Evolutionary conservation across 2,888 invertebrate genomes (phyloP).

Genomic region (Mycalesis mineus): DNA sequence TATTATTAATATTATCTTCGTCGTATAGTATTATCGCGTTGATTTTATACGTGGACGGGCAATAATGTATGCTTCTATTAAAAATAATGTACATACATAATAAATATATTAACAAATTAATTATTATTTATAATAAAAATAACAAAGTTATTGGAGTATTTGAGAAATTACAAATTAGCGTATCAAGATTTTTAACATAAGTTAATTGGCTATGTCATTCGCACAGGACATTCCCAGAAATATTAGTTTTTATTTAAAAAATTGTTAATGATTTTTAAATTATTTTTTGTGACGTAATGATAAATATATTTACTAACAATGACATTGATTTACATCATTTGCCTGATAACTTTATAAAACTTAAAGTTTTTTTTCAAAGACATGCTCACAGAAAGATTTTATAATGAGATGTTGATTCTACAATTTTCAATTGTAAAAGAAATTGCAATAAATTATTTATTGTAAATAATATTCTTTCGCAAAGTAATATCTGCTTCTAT

Average conservation of each 20-base stretch:
- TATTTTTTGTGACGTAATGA: too few relatives aligned
- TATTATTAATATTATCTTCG: neutral
- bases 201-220: neutral
- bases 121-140: neutral
- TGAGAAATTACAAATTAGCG: neutral
- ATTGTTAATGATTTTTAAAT: neutral
- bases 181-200: neutral
- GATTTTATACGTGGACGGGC: constrained; percentile 7
- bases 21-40: neutral
- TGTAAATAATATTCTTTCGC: too few relatives aligned
- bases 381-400: too few relatives aligned
- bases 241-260: neutral
- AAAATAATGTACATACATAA: neutral
- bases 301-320: too few relatives aligned
- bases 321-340: too few relatives aligned
- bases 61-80: constrained; percentile 5
- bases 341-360: too few relatives aligned
- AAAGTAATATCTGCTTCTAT: too few relatives aligned
- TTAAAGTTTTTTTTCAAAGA: too few relatives aligned
- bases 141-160: constrained; percentile 2
- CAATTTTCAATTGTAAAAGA: too few relatives aligned
- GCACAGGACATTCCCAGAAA: neutral
- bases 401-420: too few relatives aligned
- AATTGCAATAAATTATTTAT: too few relatives aligned
- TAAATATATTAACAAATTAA: neutral